Evolutionary conservation across 2,113 vertebrate genomes (phyloP).

Genomic region (Anseranas semipalmata): DNA sequence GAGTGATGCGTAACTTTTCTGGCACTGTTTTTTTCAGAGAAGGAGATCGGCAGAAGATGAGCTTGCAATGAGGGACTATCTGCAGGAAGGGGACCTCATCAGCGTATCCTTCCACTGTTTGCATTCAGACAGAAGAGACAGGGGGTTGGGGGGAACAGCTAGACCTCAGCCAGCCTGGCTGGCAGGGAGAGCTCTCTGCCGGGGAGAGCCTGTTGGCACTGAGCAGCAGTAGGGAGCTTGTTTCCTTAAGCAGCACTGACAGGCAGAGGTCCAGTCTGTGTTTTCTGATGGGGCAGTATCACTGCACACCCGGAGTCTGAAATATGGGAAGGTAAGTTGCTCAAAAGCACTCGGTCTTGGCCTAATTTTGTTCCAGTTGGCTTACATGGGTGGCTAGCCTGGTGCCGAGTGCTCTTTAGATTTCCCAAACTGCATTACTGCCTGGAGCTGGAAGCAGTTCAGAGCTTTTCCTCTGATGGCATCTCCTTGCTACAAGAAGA

Average conservation of each 20-base stretch:
- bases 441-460: background rate
- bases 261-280: slow-evolving; percentile 97
- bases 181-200: background rate
- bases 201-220: background rate
- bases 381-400: background rate
- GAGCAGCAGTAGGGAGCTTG: background rate
- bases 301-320: slow-evolving; percentile 94
- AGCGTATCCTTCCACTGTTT: slow-evolving; percentile 85
- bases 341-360: background rate
- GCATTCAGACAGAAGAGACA: rapidly evolving
- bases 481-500: background rate
- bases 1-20: rapidly evolving
- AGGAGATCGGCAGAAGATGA: slow-evolving; percentile 94
- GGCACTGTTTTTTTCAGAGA: slow-evolving; percentile 78
- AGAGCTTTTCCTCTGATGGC: background rate
- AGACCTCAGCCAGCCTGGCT: background rate
- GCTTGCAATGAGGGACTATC: slow-evolving; percentile 93
- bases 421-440: background rate
- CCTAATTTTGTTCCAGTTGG: background rate
- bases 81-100: slow-evolving; percentile 96
- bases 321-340: slow-evolving; percentile 91
- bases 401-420: background rate
- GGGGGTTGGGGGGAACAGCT: background rate
- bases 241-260: slow-evolving; percentile 66
- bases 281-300: slow-evolving; percentile 93